Evolutionary conservation across 2,888 invertebrate genomes (phyloP).

Genomic region (Laspeyria flexula): DNA sequence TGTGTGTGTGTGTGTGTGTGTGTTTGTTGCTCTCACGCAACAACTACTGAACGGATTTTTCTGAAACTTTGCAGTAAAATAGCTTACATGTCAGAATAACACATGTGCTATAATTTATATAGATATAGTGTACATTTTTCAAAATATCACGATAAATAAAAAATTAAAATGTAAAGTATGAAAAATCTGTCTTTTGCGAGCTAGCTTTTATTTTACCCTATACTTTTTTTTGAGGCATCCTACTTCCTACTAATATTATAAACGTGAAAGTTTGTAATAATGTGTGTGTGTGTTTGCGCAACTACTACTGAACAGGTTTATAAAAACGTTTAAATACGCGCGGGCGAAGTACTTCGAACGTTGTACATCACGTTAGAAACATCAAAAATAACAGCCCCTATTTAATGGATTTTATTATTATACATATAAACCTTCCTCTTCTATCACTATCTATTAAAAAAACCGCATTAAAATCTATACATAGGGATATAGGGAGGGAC

Average conservation of each 20-base stretch:
- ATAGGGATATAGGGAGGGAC: constrained; percentile 18
- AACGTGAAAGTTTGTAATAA: constrained; percentile 7
- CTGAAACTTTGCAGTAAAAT: constrained; percentile 19
- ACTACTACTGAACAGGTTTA: constrained; percentile 19
- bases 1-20: no score
- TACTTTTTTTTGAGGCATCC: constrained; percentile 16
- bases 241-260: constrained; percentile 3
- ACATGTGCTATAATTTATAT: constrained; percentile 18
- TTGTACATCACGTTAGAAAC: constrained; percentile 19
- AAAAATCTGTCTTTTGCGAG: constrained; percentile 17
- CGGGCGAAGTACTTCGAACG: constrained; percentile 19
- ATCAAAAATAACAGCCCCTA: constrained; percentile 19
- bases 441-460: constrained; percentile 19
- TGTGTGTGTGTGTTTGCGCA: constrained; percentile 17
- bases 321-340: constrained; percentile 19
- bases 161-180: constrained; percentile 17
- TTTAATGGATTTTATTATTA: constrained; percentile 18
- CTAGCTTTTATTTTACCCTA: constrained; percentile 9
- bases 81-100: constrained; percentile 18
- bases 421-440: constrained; percentile 18
- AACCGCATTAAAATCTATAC: constrained; percentile 19
- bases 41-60: constrained; percentile 7
- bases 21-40: constrained; percentile 5
- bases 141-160: constrained; percentile 18
- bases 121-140: constrained; percentile 16